These are phyloP conservation scores for Pholis gunnellus DNA, from an alignment of 2,113 vertebrate genomes.

Conservation along the genomic window DNA sequence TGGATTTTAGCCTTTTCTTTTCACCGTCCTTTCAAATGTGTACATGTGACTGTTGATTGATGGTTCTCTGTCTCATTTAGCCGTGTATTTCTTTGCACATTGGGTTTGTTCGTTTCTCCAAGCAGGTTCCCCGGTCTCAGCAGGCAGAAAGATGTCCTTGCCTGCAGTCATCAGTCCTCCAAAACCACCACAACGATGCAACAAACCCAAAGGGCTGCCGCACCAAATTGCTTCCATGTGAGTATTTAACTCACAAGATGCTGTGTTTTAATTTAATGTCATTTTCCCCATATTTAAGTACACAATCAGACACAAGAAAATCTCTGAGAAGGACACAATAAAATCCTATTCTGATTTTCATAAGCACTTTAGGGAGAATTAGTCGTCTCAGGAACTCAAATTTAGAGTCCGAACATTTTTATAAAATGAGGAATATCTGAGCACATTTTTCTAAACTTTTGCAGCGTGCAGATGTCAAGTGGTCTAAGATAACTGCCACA, in stretches of 20 bases:
- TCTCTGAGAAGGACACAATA: background rate
- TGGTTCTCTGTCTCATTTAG: background rate
- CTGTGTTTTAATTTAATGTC: background rate
- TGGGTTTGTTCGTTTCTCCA: background rate
- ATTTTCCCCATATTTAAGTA: background rate
- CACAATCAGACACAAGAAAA: background rate
- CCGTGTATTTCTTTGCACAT: background rate
- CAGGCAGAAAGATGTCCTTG: constrained; percentile 21
- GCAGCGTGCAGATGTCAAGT: too few species aligned
- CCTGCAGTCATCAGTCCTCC: constrained; percentile 43
- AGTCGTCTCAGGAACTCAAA: background rate
- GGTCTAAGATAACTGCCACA: background rate
- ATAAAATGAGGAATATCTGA: background rate
- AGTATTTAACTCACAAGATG: constrained; percentile 50
- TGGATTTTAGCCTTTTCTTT: background rate
- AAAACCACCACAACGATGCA: constrained; percentile 56
- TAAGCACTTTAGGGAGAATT: background rate
- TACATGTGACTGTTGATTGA: background rate
- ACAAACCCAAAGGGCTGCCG: constrained; percentile 58
- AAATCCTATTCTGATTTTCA: background rate
- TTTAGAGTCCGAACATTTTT: background rate
- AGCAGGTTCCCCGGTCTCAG: background rate
- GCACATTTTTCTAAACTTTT: background rate
- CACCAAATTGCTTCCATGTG: constrained; percentile 68
- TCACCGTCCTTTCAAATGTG: too few species aligned